Base-by-base conservation (phyloP, 2,797 vertebrate species). In the Dicrostonyx torquatus region DNA sequence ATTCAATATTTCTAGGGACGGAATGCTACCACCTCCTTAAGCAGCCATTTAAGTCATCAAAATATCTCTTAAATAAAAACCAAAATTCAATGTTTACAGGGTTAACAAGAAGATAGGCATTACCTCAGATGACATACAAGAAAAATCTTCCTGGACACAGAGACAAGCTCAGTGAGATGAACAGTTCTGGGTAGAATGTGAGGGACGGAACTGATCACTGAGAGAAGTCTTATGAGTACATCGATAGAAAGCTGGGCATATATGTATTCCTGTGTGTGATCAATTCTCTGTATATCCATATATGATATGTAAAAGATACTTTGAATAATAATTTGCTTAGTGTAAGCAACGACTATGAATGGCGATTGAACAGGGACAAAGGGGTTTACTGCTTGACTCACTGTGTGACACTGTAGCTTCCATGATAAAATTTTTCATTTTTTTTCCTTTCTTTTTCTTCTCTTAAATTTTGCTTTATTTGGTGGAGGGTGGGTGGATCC, bases 241-340 rank as follows among this genome's bases (percentile, higher is more conserved):
- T 6, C 37, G 34, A 70, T 8, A 58, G 40, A 60, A 24, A 70
- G 31, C 34, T 72, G 53, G 40, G 12, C 9, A 64, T 40, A 11
- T 64, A 26, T 53, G 12, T 9, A 34, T 34, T 80, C 24, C 68
- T 62, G 14, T 60, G 26, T 62, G 48, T 77, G 53, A 68, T 89
- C n/a, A 60, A 50, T 22, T 82, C 10, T 20, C 34, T 58, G 13
- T 26, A 26, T 82, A 43, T 40, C 26, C 53, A 80, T 79, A 55
- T 37, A 80, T 40, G 34, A 12, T 53, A 10, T 6, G 76, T 13
- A 45, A 13, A 72, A 34, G 12, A 45, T 37, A 70, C 76, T 94
- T 78, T 70, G 66, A 95, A 94, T 90, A 53, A 86, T 85, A 50
- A 75, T 78, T 91, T 77, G 24, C 13, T 76, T 75, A 64, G 34